phyloP scores from a whole-genome alignment of 2,113 vertebrate genomes.

The Argyrosomus japonicus region DNA sequence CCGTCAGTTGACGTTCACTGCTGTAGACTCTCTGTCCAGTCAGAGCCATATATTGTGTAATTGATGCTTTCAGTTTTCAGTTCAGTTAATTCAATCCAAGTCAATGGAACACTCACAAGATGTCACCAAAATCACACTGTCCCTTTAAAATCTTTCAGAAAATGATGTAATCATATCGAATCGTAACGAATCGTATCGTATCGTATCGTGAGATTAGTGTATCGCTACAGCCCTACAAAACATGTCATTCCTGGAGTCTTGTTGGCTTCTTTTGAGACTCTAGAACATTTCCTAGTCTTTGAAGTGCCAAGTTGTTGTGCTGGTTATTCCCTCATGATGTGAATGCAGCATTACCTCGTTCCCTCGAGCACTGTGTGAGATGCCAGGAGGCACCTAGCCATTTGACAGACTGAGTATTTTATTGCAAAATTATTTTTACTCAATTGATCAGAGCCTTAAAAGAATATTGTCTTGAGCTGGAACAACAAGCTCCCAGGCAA shows the following conservation, averaged over 20 bases:
- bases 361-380: slow-evolving; percentile 14
- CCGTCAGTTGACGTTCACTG: too few species aligned
- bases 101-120: too few species aligned
- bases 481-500: slow-evolving; percentile 23
- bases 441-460: slow-evolving; percentile 52
- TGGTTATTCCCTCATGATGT: slow-evolving; percentile 11
- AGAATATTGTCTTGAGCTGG: slow-evolving; percentile 42
- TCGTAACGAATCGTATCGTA: too few species aligned
- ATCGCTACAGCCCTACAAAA: neutral
- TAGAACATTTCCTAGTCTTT: slow-evolving; percentile 10
- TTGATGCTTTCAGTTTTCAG: too few species aligned
- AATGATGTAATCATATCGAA: too few species aligned
- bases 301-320: slow-evolving; percentile 19
- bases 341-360: slow-evolving; percentile 27
- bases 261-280: slow-evolving; percentile 13
- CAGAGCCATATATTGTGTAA: too few species aligned
- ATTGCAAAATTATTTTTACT: slow-evolving; percentile 49
- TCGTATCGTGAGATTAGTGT: too few species aligned
- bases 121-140: too few species aligned
- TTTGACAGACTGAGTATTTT: slow-evolving; percentile 42
- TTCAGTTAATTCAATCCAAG: too few species aligned
- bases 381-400: slow-evolving; percentile 41
- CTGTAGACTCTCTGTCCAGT: too few species aligned
- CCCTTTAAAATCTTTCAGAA: too few species aligned
- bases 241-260: neutral